Percentiles rank a stretch among this genome's conserved stretches.
These are phyloP conservation scores for Natrix natrix DNA, from an alignment of 2,797 vertebrate species.

Conservation along the genomic window DNA sequence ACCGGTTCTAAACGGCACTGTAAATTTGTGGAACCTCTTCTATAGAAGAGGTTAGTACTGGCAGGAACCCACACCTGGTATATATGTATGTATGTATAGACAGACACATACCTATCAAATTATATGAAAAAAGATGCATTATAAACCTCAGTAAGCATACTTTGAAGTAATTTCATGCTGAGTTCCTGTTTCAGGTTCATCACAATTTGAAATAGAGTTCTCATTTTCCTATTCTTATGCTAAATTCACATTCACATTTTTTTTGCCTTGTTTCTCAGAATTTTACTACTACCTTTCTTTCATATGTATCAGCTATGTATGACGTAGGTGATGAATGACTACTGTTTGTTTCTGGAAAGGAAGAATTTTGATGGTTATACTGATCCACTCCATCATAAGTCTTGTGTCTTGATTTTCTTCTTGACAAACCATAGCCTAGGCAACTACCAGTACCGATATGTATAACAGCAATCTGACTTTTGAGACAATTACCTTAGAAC, in stretches of 20 bases:
- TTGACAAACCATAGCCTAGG: neutral
- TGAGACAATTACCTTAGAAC: conserved; percentile 16
- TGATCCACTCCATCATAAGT: neutral
- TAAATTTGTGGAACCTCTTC: no score
- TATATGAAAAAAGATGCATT: neutral
- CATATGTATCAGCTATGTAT: neutral
- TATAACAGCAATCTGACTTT: neutral
- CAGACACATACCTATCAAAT: neutral
- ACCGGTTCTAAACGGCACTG: no score
- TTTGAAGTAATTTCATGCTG: neutral
- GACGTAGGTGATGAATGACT: neutral
- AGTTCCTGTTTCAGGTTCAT: neutral
- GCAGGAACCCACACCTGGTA: no score
- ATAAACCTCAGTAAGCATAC: neutral
- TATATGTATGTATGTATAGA: no score
- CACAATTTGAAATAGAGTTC: neutral
- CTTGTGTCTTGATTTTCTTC: neutral
- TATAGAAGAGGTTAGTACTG: no score
- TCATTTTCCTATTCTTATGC: neutral
- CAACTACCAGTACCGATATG: no score
- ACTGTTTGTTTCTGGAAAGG: neutral
- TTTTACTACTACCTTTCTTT: neutral
- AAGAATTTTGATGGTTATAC: neutral
- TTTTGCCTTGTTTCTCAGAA: neutral
- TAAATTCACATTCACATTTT: neutral